These are phyloP conservation scores for Brachionus manjavacas DNA, from an alignment of 1,140 invertebrate species.

Conservation along the genomic window DNA sequence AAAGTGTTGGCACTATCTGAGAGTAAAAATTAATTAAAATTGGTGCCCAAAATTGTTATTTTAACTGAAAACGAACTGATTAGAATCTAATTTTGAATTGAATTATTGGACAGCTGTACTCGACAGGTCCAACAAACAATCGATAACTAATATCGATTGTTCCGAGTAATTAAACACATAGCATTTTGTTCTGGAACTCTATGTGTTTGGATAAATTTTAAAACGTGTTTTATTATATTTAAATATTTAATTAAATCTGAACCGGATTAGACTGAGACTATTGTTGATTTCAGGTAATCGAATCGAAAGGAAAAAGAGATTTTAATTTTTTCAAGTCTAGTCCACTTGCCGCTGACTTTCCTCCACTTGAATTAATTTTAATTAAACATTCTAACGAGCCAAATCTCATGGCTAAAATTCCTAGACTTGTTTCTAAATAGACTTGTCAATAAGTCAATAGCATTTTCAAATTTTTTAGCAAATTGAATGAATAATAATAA, in stretches of 20 bases:
- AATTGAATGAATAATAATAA: not conserved
- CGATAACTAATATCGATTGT: not conserved
- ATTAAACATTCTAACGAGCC: not conserved
- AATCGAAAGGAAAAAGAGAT: not conserved
- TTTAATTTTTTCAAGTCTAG: not conserved
- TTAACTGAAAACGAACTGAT: not conserved
- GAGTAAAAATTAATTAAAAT: not conserved
- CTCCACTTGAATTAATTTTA: not conserved
- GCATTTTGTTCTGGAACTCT: not conserved
- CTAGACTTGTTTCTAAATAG: not conserved
- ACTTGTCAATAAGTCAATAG: not conserved
- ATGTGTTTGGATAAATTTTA: slow-evolving; percentile 12
- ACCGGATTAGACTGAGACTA: not conserved
- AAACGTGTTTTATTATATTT: slow-evolving; percentile 14
- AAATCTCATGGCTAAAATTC: not conserved
- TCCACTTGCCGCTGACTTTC: not conserved
- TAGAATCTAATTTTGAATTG: not conserved
- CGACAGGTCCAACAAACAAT: not conserved
- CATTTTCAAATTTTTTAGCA: not conserved
- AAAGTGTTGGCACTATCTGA: not conserved
- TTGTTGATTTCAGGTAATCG: slow-evolving; percentile 1
- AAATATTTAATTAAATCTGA: slow-evolving; percentile 13
- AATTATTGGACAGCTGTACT: not conserved
- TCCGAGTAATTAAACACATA: not conserved
- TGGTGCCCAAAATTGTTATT: not conserved